phyloP scores from a whole-genome alignment of 2,113 vertebrate genomes.

The Chloroceryle aenea region DNA sequence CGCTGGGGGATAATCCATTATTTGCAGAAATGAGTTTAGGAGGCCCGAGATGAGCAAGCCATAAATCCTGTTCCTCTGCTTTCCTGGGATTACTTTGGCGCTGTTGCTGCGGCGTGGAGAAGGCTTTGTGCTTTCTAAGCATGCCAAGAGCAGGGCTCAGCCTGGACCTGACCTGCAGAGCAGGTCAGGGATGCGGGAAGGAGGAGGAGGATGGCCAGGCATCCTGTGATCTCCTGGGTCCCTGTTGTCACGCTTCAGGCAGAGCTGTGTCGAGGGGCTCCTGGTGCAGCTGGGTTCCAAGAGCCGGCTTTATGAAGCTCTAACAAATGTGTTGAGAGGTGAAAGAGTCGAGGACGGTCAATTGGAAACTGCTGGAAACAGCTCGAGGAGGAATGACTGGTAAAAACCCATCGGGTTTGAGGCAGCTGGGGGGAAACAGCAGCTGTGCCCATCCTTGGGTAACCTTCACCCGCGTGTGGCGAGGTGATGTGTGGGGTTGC shows the following conservation, averaged over 20 bases:
- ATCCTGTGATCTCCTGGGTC: neutral
- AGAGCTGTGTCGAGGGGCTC: neutral
- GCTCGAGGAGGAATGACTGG: neutral
- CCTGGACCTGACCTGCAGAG: neutral
- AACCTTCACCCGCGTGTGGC: accelerated
- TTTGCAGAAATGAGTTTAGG: constrained; percentile 29
- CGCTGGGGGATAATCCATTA: neutral
- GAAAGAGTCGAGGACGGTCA: neutral
- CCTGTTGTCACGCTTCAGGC: neutral
- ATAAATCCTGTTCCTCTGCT: constrained; percentile 26
- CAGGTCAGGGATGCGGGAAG: neutral
- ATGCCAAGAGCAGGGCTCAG: neutral
- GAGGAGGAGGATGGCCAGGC: neutral
- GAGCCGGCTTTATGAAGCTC: neutral
- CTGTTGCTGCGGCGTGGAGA: neutral
- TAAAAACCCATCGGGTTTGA: neutral
- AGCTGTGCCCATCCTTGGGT: neutral
- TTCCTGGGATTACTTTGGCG: neutral
- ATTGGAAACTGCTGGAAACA: neutral
- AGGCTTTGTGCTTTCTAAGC: neutral
- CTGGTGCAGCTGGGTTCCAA: neutral
- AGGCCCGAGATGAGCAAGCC: constrained; percentile 4
- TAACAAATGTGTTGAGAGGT: neutral
- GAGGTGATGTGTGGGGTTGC: accelerated
- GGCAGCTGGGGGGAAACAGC: neutral